These are phyloP conservation scores for Varecia variegata DNA, from an alignment of 2,797 vertebrate genomes.

Conservation along the genomic window DNA sequence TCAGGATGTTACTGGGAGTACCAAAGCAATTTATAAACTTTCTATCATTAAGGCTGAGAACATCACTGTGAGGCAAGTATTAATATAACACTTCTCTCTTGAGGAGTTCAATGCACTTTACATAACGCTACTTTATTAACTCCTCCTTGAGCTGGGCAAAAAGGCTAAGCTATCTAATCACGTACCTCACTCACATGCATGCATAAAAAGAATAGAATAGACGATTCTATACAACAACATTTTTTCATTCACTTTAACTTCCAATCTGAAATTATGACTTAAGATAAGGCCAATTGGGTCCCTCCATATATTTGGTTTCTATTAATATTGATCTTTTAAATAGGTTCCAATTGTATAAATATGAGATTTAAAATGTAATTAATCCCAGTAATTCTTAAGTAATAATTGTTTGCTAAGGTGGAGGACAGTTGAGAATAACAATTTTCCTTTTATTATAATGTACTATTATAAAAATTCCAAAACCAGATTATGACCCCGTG, in stretches of 20 bases:
- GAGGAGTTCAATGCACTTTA: constrained; percentile 72
- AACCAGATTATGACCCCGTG: not conserved
- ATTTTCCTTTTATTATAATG: not conserved
- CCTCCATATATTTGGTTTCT: not conserved
- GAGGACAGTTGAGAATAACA: not conserved
- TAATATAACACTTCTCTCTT: constrained; percentile 75
- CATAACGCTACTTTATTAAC: constrained; percentile 73
- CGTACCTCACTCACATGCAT: not conserved
- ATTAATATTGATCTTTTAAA: not conserved
- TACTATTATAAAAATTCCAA: not conserved
- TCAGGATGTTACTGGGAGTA: constrained; percentile 69
- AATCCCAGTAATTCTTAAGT: not conserved
- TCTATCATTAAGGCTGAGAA: constrained; percentile 71
- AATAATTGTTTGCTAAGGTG: not conserved
- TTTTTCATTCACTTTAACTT: constrained; percentile 27
- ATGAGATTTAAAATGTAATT: constrained; percentile 34
- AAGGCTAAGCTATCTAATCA: constrained; percentile 38
- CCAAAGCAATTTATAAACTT: constrained; percentile 77
- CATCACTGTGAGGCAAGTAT: constrained; percentile 71
- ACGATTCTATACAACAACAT: not conserved
- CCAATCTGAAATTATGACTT: constrained; percentile 21
- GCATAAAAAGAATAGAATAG: not conserved
- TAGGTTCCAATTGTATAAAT: constrained; percentile 1
- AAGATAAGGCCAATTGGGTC: not conserved
- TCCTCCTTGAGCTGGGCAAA: constrained; percentile 54